Base-by-base conservation (phyloP, 2,797 vertebrate species). In the Fundulus diaphanus region DNA sequence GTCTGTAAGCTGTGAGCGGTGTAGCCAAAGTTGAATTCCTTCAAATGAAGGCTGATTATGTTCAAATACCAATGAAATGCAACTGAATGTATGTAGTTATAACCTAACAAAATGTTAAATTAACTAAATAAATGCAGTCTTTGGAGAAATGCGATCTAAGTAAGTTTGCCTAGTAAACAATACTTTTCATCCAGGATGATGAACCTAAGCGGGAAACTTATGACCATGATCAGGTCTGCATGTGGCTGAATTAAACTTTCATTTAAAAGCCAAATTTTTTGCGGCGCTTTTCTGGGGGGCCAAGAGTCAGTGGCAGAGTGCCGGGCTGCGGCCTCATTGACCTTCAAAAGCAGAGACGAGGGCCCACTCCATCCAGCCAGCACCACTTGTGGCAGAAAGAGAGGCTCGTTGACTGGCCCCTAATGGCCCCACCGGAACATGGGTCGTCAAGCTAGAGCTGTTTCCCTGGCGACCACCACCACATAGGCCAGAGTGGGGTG, bases 311-410 rank as follows among this genome's bases (percentile, higher is more conserved):
- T 83, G 91, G 88, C 89, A 86, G 91, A 93, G 93, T 90, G 89
- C 78, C 46, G 78, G 87, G 83, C 88, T 79, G 83, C 65, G 87
- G 90, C 89, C 93, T 95, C 69, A 73, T 94, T 95, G 95, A 96
- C 95, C 95, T 95, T 92, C 89, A 93, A 90, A 66, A 93, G 90
- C 93, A 88, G 88, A 92, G 89, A 90, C 75, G 88, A 92, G 88
- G 87, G 79, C 88, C 92, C 93, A 94, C 93, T 94, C 89, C 89
- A 92, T 89, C 85, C 90, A 80, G 86, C 87, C 91, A 92, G 85
- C 77, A 86, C 90, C 93, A 94, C 94, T 94, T 93, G 92, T 93
- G 80, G 90, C 91, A 92, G 93, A 93, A 95, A 93, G 92, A 95
- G 93, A 92, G 92, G 89, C 92, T 94, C 85, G 85, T 95, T 95